Evolutionary conservation across 2,888 invertebrate species (phyloP), one percentile per base, ranked within the genome.

Genomic region (Camptogramma bilineatum): DNA sequence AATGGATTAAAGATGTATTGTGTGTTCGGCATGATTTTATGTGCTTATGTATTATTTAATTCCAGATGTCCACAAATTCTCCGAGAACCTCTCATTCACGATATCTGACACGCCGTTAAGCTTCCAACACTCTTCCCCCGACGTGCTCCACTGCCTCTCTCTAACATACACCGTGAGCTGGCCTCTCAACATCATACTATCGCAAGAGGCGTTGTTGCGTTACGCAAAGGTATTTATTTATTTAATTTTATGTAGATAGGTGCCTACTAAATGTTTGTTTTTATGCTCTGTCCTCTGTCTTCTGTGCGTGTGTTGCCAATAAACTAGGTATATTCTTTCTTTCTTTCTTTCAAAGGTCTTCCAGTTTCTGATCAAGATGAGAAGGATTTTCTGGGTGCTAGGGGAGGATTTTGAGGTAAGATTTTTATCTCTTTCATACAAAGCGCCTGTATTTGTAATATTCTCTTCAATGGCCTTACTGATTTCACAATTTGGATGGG

Each of bases 111-210:
- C 95, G 17, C 96, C 96, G 0, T 89, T 94, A 16, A 93, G 93
- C 63, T 95, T 96, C 75, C 94, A 95, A 78, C 93, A 95, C 71
- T 92, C 94, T 34, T 94, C 95, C 2, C 95, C 96, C 0, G 94
- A 95, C 72, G 95, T 95, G 0, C 80, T 97, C 8, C 94, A 95
- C 46, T 95, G 95, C 71, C 85, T 97, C 0, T 95, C 95, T 0
- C 86, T 97, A 3, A 95, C 95, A 2, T 97, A 97, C 82, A 91
- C 95, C 10, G 94, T 96, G 9, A 85, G 93, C 2, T 97, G 97
- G 97, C 97, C 97, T 0, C 82, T 97, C 0, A 97, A 96, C 84
- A 95, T 97, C 46, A 94, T 97, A 57, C 83, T 97, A 57, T 96
- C 96, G 7, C 94, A 94, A 0, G 95, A 96, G 71, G 94, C 96